Conservation (phyloP, 2,797 vertebrate genomes). For the Adelosebastes latens region DNA sequence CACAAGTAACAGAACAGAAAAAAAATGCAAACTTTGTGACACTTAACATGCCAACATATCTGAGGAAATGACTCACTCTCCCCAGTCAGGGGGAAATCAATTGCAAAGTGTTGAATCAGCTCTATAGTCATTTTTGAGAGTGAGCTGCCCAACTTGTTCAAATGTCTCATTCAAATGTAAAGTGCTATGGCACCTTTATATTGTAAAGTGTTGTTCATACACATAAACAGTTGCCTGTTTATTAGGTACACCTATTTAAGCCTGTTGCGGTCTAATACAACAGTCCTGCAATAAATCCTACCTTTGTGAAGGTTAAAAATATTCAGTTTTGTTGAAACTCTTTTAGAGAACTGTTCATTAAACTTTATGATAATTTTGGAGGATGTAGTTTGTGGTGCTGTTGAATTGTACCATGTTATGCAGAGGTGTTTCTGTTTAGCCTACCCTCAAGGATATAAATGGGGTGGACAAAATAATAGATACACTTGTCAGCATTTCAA, state of each 20-base stretch:
- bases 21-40: neutral
- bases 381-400: neutral
- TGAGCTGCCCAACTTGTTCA: accelerated
- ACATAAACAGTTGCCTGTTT: neutral
- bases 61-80: neutral
- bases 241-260: accelerated
- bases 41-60: neutral
- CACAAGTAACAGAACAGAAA: neutral
- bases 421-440: neutral
- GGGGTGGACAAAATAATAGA: neutral
- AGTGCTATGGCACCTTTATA: neutral
- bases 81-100: neutral
- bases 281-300: neutral
- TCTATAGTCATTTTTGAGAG: neutral
- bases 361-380: neutral
- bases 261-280: neutral
- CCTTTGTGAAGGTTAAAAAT: neutral
- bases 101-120: neutral
- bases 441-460: neutral
- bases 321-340: neutral
- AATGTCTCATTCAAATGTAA: neutral
- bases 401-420: too few species aligned
- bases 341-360: too few species aligned
- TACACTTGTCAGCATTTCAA: neutral
- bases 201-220: neutral